Percentiles rank a stretch among this genome's conserved stretches.
These are phyloP conservation scores for Rhopalosiphum nymphaeae DNA, from an alignment of 2,888 invertebrate species.

Conservation along the genomic window DNA sequence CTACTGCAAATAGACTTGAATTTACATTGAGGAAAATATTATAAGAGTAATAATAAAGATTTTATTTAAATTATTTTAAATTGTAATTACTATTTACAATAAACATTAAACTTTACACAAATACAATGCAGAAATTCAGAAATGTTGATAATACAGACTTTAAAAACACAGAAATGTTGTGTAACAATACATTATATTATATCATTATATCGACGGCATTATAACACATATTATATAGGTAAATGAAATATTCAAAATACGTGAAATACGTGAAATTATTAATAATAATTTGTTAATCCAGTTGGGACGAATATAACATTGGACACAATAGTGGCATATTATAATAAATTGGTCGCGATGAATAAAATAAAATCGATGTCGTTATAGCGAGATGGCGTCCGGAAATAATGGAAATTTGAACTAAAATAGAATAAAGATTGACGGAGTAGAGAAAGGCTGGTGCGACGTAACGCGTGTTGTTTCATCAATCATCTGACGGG, in stretches of 20 bases:
- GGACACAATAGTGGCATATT: neutral
- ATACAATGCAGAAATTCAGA: neutral
- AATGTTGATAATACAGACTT: neutral
- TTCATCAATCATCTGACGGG: slow-evolving; percentile 39
- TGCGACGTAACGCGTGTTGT: neutral
- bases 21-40: neutral
- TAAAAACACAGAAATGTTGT: neutral
- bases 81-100: neutral
- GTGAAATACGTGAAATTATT: neutral
- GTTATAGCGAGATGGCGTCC: neutral
- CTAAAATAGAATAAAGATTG: slow-evolving; percentile 36
- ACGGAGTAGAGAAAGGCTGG: neutral
- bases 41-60: neutral
- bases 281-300: neutral
- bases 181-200: neutral
- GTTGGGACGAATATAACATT: neutral
- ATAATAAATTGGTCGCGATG: neutral
- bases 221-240: neutral
- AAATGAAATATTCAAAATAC: neutral
- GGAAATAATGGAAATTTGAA: slow-evolving; percentile 26
- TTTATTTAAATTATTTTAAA: neutral
- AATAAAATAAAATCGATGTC: slow-evolving; percentile 12
- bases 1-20: neutral
- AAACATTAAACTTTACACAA: neutral
- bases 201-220: neutral